phyloP scores from a whole-genome alignment of 2,797 vertebrate species.

The Enteromius unitaeniatus region DNA sequence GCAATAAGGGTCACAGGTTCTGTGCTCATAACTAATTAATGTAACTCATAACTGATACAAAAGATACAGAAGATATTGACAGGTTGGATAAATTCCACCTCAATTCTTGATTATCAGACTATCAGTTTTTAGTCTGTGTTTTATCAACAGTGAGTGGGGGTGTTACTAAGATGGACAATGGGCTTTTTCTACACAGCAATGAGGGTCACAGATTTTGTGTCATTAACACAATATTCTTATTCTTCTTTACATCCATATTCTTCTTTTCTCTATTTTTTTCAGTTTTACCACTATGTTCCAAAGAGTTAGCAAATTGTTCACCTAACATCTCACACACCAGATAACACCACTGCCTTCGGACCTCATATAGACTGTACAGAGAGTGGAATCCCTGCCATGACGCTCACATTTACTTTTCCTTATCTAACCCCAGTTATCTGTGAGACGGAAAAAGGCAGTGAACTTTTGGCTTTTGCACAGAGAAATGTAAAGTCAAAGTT shows the following conservation, averaged over 20 bases:
- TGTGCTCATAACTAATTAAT: not conserved
- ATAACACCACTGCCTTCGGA: conserved; percentile 61
- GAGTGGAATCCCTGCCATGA: conserved; percentile 22
- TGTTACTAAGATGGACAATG: not conserved
- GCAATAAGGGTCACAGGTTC: not conserved
- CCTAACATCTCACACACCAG: conserved; percentile 32
- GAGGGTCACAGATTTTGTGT: not conserved
- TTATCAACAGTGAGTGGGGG: not conserved
- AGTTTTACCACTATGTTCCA: conserved; percentile 14
- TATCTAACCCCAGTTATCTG: conserved; percentile 47
- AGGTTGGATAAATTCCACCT: not conserved
- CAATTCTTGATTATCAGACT: not conserved
- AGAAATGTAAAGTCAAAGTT: conserved; percentile 34
- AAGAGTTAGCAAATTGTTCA: conserved; percentile 7
- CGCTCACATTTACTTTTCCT: conserved; percentile 23
- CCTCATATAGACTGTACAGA: conserved; percentile 46
- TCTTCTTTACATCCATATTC: not conserved
- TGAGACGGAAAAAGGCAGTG: conserved; percentile 7
- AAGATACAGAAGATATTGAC: not conserved
- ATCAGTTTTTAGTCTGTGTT: not conserved
- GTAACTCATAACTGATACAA: not conserved
- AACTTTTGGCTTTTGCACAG: not conserved
- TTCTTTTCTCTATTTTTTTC: not conserved
- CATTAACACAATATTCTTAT: too few species aligned
- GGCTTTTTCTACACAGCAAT: not conserved